These are phyloP conservation scores for Micromussa lordhowensis DNA, from an alignment of 92 coral and sea anemone species.

Conservation along the genomic window DNA sequence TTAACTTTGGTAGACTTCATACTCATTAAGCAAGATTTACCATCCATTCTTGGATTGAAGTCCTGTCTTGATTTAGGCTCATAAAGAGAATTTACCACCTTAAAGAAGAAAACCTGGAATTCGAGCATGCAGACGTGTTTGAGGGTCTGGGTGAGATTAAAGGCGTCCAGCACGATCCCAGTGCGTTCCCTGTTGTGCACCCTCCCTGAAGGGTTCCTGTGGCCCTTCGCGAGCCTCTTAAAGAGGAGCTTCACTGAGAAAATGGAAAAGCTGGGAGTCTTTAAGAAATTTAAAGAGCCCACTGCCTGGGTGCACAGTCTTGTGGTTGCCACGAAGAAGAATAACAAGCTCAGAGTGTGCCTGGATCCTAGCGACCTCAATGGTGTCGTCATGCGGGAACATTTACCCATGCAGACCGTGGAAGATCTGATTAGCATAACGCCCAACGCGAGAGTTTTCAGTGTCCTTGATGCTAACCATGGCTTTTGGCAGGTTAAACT, in stretches of 20 bases:
- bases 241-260: conserved; percentile 42
- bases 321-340: too few relatives aligned
- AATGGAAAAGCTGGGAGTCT: conserved; percentile 54
- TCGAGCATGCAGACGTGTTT: too few relatives aligned
- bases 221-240: conserved; percentile 44
- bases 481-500: conserved; percentile 47
- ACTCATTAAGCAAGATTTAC: too few relatives aligned
- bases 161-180: conserved; percentile 31
- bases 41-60: too few relatives aligned
- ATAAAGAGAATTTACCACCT: too few relatives aligned
- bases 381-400: conserved; percentile 48
- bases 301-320: too few relatives aligned
- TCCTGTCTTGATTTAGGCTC: too few relatives aligned
- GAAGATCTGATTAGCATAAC: conserved; percentile 50
- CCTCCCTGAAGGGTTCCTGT: conserved; percentile 42
- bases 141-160: conserved; percentile 28
- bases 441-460: conserved; percentile 52
- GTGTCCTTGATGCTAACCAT: conserved; percentile 60
- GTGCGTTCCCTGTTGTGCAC: conserved; percentile 34
- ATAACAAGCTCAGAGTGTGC: too few relatives aligned
- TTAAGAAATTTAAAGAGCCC: too few relatives aligned
- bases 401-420: conserved; percentile 58
- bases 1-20: too few relatives aligned
- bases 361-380: too few relatives aligned
- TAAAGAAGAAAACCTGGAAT: too few relatives aligned